A percentile compares a stretch with the other conserved stretches of the same genome.
phyloP scores from a whole-genome alignment of 2,113 vertebrate genomes.

The Channa argus region DNA sequence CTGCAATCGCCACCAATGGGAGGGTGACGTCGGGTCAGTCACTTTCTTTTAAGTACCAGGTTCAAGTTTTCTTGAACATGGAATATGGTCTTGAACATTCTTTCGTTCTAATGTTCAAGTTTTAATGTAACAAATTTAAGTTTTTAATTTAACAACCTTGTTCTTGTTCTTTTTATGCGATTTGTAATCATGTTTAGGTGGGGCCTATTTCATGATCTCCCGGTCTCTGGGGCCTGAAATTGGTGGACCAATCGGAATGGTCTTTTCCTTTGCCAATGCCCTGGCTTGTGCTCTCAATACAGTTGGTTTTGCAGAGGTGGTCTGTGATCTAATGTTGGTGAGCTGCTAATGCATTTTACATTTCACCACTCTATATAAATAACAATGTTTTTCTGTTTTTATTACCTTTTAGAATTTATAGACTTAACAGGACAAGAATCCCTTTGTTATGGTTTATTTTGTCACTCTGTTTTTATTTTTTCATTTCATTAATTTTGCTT shows the following conservation, averaged over 20 bases:
- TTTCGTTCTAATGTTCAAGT: no score
- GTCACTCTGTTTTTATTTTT: no score
- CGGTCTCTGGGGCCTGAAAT: conserved; percentile 79
- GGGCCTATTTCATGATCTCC: conserved; percentile 83
- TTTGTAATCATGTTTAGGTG: conserved; percentile 54
- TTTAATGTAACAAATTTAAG: no score
- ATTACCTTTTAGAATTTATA: no score
- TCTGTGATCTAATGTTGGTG: conserved; percentile 76
- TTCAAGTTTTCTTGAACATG: not conserved
- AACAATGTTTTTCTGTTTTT: no score
- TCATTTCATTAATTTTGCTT: no score
- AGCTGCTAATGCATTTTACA: no score
- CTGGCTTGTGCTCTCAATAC: conserved; percentile 81
- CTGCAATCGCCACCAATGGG: conserved; percentile 84
- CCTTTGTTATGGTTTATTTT: no score
- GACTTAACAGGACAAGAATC: no score
- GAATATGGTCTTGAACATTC: no score
- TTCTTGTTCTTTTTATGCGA: not conserved
- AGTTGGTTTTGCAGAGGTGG: conserved; percentile 80
- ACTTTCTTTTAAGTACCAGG: not conserved
- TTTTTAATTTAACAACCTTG: not conserved
- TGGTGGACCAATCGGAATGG: conserved; percentile 76
- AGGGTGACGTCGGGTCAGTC: conserved; percentile 82
- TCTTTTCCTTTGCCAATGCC: conserved; percentile 81
- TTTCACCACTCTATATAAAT: no score